These are phyloP conservation scores for Gerris buenoi DNA, from an alignment of 1,140 invertebrate genomes.

Conservation along the genomic window DNA sequence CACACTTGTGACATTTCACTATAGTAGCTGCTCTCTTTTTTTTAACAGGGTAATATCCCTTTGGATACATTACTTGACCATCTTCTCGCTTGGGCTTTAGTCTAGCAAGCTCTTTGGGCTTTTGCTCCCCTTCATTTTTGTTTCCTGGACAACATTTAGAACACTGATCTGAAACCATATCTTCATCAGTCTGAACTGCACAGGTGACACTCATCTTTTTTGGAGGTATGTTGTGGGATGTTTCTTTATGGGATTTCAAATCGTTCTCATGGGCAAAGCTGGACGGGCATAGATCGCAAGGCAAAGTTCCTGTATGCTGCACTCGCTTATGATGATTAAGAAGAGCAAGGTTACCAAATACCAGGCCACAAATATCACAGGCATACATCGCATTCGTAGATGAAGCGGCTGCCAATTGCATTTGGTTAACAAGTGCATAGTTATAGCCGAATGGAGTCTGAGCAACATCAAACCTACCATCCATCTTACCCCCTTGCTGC, in stretches of 20 bases:
- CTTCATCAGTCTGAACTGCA: slow-evolving; percentile 31
- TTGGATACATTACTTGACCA: slow-evolving; percentile 18
- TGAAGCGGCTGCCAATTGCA: slow-evolving; percentile 41
- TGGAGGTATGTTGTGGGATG: slow-evolving; percentile 9
- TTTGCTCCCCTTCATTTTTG: slow-evolving; percentile 17
- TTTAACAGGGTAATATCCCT: slow-evolving; percentile 64
- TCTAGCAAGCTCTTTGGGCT: slow-evolving; percentile 21
- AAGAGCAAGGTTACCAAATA: slow-evolving; percentile 59
- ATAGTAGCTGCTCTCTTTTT: slow-evolving; percentile 56
- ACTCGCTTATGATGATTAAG: slow-evolving; percentile 68
- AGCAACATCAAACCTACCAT: slow-evolving; percentile 35
- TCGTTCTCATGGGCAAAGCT: slow-evolving; percentile 22
- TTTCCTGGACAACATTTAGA: slow-evolving; percentile 21
- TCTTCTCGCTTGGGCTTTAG: slow-evolving; percentile 5
- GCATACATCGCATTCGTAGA: slow-evolving; percentile 69
- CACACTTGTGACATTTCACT: slow-evolving; percentile 73
- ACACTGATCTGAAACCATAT: slow-evolving; percentile 30
- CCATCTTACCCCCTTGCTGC: slow-evolving; percentile 25
- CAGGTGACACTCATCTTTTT: slow-evolving; percentile 29
- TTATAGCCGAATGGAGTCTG: slow-evolving; percentile 37
- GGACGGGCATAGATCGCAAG: slow-evolving; percentile 24
- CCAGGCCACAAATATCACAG: slow-evolving; percentile 68
- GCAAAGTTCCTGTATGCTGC: slow-evolving; percentile 37
- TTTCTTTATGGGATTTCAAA: slow-evolving; percentile 25
- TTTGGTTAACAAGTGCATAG: slow-evolving; percentile 37